These are phyloP conservation scores for Merops nubicus DNA, from an alignment of 2,113 vertebrate genomes.

Conservation along the genomic window DNA sequence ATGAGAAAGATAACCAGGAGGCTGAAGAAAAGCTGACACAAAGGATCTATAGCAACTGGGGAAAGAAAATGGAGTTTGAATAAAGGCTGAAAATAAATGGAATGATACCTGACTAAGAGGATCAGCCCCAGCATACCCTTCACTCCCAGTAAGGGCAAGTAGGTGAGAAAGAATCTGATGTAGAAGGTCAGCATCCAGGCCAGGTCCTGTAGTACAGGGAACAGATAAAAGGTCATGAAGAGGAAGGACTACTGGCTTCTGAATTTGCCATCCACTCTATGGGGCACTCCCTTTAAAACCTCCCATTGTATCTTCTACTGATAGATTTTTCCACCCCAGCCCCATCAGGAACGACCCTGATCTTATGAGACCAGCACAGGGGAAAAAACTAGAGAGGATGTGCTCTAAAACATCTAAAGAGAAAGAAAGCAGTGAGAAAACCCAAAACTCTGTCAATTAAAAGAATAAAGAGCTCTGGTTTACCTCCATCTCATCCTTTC, in stretches of 20 bases:
- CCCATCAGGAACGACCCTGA: neutral
- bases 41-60: neutral
- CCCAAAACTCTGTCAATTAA: neutral
- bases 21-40: neutral
- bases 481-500: neutral
- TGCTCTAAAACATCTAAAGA: neutral
- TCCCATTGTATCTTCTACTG: neutral
- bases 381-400: neutral
- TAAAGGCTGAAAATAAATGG: neutral
- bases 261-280: neutral
- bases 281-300: neutral
- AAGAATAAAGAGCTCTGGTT: neutral
- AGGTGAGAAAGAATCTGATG: conserved; percentile 72
- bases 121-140: conserved; percentile 71
- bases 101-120: conserved; percentile 76
- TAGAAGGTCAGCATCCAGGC: conserved; percentile 85
- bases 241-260: neutral
- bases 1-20: neutral
- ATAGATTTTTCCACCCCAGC: neutral
- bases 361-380: neutral
- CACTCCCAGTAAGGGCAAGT: conserved; percentile 74
- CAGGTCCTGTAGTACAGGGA: conserved; percentile 68
- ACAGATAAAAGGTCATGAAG: neutral
- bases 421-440: neutral
- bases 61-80: neutral